Base-by-base conservation (phyloP, 2,888 invertebrate genomes). In the Drosophila basisetae region DNA sequence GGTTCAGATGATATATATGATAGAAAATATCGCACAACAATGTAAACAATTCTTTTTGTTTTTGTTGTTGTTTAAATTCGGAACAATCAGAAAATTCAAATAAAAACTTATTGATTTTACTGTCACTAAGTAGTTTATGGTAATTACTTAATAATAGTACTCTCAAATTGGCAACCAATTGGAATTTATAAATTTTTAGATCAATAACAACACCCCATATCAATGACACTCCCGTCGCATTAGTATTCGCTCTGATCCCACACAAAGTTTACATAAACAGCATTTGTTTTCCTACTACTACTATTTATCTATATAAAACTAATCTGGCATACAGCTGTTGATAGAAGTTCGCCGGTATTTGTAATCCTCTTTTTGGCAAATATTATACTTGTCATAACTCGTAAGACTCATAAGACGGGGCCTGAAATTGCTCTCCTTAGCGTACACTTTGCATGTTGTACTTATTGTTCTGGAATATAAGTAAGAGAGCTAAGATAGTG, bases 211-310 rank as follows among this genome's bases (percentile, higher is more conserved):
- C 60, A 70, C 33, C 58, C 61, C 58, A 59, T 54, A 49, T 49
- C 53, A 50, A 71, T 18, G 41, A 37, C 55, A 28, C 37, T 33
- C 37, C n/a, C 16, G 41, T 75, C 55, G 61, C 16, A 52, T 43
- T 62, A 61, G 60, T 54, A 60, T 54, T 70, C 41, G 60, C 62
- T 76, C 60, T 54, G 71, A 61, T 80, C 66, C 77, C 28, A 58
- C 53, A 64, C 66, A 49, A 60, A 10, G 25, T 37, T 69, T 35
- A 58, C 59, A 35, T 71, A 35, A 52, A 62, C 33, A 39, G 22
- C 25, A n/a, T 25, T 47, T 37, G 71, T 39, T 28, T 54, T 18
- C 60, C 50, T 10, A 18, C 18, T 37, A 28, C 33, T 18, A 28
- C 33, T 18, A 37, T 7, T n/a, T 41, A 41, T 13, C 43, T 47